Evolutionary conservation across 2,113 vertebrate species (phyloP), one percentile per base, ranked within the genome.

Genomic region (Salvelinus alpinus): DNA sequence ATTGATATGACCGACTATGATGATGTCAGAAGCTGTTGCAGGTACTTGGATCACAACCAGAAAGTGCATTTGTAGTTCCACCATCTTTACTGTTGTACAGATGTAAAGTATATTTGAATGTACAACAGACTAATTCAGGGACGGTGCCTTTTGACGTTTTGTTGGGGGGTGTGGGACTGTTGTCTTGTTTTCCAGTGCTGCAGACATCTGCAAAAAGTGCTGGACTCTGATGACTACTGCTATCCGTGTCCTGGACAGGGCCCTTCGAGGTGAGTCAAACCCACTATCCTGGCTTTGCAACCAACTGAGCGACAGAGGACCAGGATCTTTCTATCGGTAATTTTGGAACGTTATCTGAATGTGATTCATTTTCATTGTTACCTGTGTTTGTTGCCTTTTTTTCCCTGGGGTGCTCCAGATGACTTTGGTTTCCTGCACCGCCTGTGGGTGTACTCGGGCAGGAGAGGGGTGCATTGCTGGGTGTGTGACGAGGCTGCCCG

Each of bases 1-100:
- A 99, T 99, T 0, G 98, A 99, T 75, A 98, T 99, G 97, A 99
- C 96, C 0, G 98, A 99, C 88, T 99, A 99, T 2, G 96, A 99
- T 0, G 98, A 98, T 0, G 97, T 99, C 80, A 92, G 98, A 81
- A 93, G 87, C 70, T 99, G 97, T 78, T 99, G 97, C 94, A 98
- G 96, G 97, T 99, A 85, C 78, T 31, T 59, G 9, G 12, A 54
- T 7, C 51, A 14, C 67, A 22, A 16, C 34, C 22, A 24, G 38
- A 57, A 14, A 20, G n/a, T 62, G 1, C 11, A 1, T 62, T 62
- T 60, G 25, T 57, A n/a, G 3, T 5, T 25, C 5, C 38, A 44
- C 29, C 9, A 20, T 54, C 31, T 1, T 20, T 2, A 20, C 1
- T n/a, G 27, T 5, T 57, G n/a, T 31, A 2, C 13, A 12, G 27